Percentiles rank a stretch among this genome's conserved stretches.
Evolutionary conservation across 1,140 invertebrate species (phyloP).

Genomic region (Druon quercuslanigerum): DNA sequence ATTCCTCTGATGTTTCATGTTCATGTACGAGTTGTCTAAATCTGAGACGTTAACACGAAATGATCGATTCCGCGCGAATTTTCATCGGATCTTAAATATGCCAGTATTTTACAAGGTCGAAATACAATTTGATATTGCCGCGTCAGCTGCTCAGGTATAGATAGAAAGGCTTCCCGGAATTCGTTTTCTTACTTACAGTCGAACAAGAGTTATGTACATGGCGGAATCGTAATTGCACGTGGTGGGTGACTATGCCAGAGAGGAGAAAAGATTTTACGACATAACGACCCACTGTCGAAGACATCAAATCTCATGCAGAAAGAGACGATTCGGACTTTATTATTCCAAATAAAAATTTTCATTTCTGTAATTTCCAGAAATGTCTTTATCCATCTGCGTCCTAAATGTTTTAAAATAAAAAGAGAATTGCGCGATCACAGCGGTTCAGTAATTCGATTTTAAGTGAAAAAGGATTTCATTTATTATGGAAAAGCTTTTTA

Average conservation of each 20-base stretch:
- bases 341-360: slow-evolving; percentile 21
- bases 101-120: slow-evolving; percentile 1
- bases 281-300: slow-evolving; percentile 17
- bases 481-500: no score
- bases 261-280: slow-evolving; percentile 21
- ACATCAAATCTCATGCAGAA: slow-evolving; percentile 14
- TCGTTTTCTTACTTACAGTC: slow-evolving; percentile 8
- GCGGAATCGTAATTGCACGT: not conserved
- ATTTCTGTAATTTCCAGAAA: not conserved
- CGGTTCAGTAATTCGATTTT: no score
- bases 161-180: slow-evolving; percentile 30
- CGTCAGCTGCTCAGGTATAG: not conserved
- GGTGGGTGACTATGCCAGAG: slow-evolving; percentile 7
- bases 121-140: slow-evolving; percentile 19
- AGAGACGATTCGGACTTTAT: not conserved
- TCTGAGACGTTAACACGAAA: not conserved
- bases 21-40: not conserved
- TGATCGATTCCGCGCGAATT: not conserved
- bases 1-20: not conserved
- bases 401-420: no score
- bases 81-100: not conserved
- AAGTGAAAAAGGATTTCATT: no score
- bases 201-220: slow-evolving; percentile 25
- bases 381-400: no score
- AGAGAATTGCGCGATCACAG: no score